Percentiles rank a stretch among this genome's conserved stretches.
Evolutionary conservation across 2,113 vertebrate species (phyloP).

Genomic region (Cervus canadensis): DNA sequence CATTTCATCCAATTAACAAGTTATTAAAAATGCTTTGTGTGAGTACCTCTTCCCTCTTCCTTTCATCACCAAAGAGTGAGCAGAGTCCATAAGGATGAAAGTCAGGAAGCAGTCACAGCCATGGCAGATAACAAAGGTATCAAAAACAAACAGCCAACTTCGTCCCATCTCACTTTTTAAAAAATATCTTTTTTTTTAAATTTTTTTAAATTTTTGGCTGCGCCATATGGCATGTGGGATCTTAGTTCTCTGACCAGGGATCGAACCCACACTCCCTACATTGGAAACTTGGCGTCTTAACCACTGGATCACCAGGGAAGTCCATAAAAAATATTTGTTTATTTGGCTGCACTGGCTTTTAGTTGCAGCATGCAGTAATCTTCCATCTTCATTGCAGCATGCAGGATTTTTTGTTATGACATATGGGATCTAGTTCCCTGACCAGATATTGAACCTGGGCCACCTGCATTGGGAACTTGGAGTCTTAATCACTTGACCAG

Average conservation of each 20-base stretch:
- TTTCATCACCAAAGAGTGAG: background rate
- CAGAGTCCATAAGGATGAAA: background rate
- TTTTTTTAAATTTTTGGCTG: background rate
- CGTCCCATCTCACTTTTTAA: background rate
- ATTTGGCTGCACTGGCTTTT: background rate
- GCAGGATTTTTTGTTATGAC: background rate
- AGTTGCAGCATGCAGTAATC: rapidly evolving
- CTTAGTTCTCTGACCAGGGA: background rate
- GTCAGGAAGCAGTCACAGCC: background rate
- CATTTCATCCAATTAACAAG: conserved; percentile 37
- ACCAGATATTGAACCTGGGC: background rate
- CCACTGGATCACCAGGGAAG: background rate
- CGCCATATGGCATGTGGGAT: background rate
- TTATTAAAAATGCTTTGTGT: conserved; percentile 44
- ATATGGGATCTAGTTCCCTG: background rate
- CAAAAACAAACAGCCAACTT: background rate
- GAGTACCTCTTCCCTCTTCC: background rate
- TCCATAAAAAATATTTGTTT: background rate
- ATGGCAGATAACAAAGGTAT: background rate
- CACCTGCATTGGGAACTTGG: background rate
- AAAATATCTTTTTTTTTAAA: background rate
- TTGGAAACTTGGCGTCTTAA: background rate
- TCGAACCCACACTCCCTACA: background rate
- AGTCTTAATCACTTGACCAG: background rate
- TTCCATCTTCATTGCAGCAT: background rate